Evolutionary conservation across 2,888 invertebrate genomes (phyloP).

Genomic region (Phytoseiulus persimilis): DNA sequence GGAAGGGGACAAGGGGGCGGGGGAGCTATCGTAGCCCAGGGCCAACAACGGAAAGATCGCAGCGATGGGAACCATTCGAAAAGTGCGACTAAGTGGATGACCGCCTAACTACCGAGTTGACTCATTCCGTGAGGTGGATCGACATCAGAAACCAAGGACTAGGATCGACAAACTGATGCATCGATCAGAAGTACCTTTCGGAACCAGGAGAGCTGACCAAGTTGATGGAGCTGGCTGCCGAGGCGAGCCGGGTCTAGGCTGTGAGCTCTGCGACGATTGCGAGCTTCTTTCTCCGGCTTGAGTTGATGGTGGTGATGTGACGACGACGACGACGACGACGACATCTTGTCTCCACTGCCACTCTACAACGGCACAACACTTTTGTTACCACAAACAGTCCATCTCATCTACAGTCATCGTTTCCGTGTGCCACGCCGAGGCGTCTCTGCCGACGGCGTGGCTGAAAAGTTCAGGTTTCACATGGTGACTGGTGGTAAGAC

Average conservation of each 20-base stretch:
- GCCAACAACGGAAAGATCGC: too few relatives aligned
- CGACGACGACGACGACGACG: not conserved
- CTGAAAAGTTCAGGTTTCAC: not conserved
- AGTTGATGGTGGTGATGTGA: not conserved
- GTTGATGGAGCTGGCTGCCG: constrained; percentile 27
- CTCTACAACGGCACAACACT: not conserved
- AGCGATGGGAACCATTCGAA: too few relatives aligned
- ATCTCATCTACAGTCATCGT: not conserved
- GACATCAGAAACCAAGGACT: too few relatives aligned
- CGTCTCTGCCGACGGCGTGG: not conserved
- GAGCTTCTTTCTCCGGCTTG: not conserved
- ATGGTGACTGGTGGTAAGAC: not conserved
- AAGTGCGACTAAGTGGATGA: too few relatives aligned
- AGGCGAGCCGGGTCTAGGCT: constrained; percentile 28
- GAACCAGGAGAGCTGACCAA: constrained; percentile 31
- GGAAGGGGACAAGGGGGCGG: too few relatives aligned
- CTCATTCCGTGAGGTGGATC: too few relatives aligned
- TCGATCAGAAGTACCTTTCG: constrained; percentile 7
- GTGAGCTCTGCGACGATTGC: not conserved
- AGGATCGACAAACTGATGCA: not conserved
- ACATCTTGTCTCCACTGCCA: constrained; percentile 5
- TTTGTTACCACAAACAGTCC: not conserved
- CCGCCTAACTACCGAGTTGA: too few relatives aligned
- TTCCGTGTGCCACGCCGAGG: not conserved
- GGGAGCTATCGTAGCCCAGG: too few relatives aligned